A percentile compares a stretch with the other conserved stretches of the same genome.
Conservation (phyloP, 2,113 vertebrate genomes). For the Nycticorax nycticorax region DNA sequence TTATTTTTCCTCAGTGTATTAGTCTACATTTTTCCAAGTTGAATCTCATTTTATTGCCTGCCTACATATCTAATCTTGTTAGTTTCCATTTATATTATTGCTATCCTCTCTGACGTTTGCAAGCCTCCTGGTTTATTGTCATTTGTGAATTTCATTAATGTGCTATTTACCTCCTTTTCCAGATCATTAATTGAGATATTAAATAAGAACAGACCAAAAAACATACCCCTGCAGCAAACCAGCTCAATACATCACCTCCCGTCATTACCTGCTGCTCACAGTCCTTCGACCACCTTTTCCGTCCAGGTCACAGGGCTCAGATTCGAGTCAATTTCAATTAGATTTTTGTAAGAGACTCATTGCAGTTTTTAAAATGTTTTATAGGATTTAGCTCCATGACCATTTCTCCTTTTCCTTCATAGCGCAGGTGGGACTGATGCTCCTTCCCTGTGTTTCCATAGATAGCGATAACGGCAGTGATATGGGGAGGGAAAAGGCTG, state of each 20-base stretch:
- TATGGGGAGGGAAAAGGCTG: neutral
- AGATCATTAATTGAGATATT: slow-evolving; percentile 69
- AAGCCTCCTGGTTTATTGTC: slow-evolving; percentile 22
- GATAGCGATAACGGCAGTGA: neutral
- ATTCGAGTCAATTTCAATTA: slow-evolving; percentile 8
- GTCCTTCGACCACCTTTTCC: neutral
- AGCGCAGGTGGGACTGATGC: neutral
- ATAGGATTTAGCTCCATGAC: neutral
- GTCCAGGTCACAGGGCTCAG: neutral
- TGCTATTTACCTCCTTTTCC: slow-evolving; percentile 52
- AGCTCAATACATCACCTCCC: neutral
- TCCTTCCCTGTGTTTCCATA: neutral
- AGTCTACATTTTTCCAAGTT: slow-evolving; percentile 16
- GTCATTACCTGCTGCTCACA: neutral
- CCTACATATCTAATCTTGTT: slow-evolving; percentile 49
- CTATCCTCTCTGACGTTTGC: slow-evolving; percentile 24
- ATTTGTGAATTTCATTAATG: slow-evolving; percentile 71
- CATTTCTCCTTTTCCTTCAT: neutral
- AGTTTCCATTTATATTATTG: slow-evolving; percentile 36
- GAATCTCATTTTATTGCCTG: slow-evolving; percentile 50
- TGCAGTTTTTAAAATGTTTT: neutral
- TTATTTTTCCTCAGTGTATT: slow-evolving; percentile 32
- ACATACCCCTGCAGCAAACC: neutral
- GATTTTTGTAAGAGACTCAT: slow-evolving; percentile 7
- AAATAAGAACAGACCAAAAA: slow-evolving; percentile 52